Evolutionary conservation across 2,888 invertebrate species (phyloP).

Genomic region (Cryptocephalus moraei): DNA sequence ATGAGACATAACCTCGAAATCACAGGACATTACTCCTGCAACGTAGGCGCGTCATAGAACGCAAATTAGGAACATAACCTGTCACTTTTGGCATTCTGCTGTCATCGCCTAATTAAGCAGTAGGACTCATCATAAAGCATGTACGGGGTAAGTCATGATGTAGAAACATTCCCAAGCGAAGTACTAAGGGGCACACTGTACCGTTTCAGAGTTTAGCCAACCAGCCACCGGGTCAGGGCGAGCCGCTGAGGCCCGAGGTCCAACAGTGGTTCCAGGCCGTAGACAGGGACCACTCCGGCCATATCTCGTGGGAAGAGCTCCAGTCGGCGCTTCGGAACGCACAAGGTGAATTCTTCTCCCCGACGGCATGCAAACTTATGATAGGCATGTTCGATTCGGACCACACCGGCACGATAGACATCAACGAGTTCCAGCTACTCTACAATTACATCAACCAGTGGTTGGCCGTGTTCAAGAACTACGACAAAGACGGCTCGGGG

Average conservation of each 20-base stretch:
- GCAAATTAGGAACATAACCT: too few relatives aligned
- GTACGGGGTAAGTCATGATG: too few relatives aligned
- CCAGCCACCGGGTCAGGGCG: background rate
- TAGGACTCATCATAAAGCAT: too few relatives aligned
- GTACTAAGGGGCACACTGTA: too few relatives aligned
- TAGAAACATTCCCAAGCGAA: too few relatives aligned
- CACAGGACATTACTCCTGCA: too few relatives aligned
- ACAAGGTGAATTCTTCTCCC: slow-evolving; percentile 74
- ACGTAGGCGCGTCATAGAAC: too few relatives aligned
- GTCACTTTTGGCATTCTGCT: too few relatives aligned
- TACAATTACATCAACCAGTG: slow-evolving; percentile 85
- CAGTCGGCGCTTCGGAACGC: slow-evolving; percentile 75
- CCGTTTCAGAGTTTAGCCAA: too few relatives aligned
- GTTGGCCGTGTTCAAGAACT: slow-evolving; percentile 74
- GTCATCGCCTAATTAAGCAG: too few relatives aligned
- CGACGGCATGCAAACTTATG: slow-evolving; percentile 77
- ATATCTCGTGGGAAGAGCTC: slow-evolving; percentile 66
- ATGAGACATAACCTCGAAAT: too few relatives aligned
- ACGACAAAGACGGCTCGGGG: slow-evolving; percentile 78
- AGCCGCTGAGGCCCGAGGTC: slow-evolving; percentile 56
- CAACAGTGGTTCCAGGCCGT: slow-evolving; percentile 77
- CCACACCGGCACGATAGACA: slow-evolving; percentile 71
- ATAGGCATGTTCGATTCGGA: slow-evolving; percentile 87
- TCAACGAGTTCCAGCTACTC: slow-evolving; percentile 75
- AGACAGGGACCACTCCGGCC: slow-evolving; percentile 74